Base-by-base conservation (phyloP, 1,140 invertebrate genomes). In the Dreissena polymorpha region DNA sequence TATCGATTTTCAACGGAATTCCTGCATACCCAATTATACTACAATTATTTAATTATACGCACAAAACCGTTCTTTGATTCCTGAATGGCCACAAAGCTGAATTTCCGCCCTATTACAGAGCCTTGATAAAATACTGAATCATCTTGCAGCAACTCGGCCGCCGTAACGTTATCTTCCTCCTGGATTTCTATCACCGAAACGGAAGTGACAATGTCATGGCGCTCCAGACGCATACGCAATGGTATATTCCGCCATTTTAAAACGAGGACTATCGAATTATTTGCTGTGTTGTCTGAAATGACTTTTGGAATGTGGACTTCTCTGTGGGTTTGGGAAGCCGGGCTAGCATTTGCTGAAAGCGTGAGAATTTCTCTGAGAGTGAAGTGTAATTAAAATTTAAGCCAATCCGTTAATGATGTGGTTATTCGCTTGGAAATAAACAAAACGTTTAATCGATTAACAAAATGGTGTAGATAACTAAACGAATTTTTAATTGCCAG, bases 211-310 rank as follows among this genome's bases (percentile, higher is more conserved):
- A 83, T 75, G 27, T 68, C 65, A 50, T 83, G 72, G n/a, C 18
- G 29, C 16, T 23, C 63, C 10, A 83, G 39, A 21, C 39, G 49
- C 27, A 83, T 10, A 10, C 64, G 72, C 60, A 83, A 23, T 2
- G 57, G 21, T 21, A 23, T 51, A 14, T 75, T 21, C 6, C 74
- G 53, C 81, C 81, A 83, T 83, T 55, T 74, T n/a, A 82, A 67
- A n/a, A 49, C n/a, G 7, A 78, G 18, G 10, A 60, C 57, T 18
- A 6, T 60, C 16, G 16, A 23, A 60, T 60, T 60, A 23, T 60
- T 60, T 10, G 57, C 21, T 60, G 57, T 5, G 57, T 60, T 60
- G 2, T 60, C 16, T 6, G 57, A 60, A n/a, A 60, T 60, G 57
- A 60, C 16, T 60, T 60, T 60, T 60, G 57, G 57, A 60, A 60